Conservation (phyloP, 2,888 invertebrate species). For the Odontocerum albicorne region DNA sequence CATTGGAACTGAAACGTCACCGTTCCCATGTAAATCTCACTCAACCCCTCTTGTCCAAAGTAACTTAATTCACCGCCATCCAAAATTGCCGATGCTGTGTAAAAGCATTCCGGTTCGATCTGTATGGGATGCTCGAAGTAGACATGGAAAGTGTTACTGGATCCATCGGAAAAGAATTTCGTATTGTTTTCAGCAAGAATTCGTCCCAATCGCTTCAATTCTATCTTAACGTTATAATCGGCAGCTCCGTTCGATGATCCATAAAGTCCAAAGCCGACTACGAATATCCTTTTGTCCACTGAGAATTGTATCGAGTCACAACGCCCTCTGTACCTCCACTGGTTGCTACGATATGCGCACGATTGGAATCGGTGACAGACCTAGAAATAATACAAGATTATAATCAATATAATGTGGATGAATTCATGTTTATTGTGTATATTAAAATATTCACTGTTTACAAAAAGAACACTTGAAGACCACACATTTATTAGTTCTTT, state of each 20-base stretch:
- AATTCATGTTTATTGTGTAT: neutral
- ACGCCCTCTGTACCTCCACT: conserved; percentile 95
- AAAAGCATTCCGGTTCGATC: conserved; percentile 91
- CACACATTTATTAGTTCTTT: neutral
- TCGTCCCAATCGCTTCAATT: conserved; percentile 85
- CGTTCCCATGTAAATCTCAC: conserved; percentile 89
- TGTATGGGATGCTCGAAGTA: conserved; percentile 78
- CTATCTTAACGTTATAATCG: conserved; percentile 92
- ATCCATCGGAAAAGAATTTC: conserved; percentile 95
- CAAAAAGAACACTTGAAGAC: neutral
- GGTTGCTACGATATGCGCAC: conserved; percentile 94
- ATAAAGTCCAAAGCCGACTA: conserved; percentile 93
- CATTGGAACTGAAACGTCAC: conserved; percentile 98
- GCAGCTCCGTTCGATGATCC: conserved; percentile 96
- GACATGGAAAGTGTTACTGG: conserved; percentile 93
- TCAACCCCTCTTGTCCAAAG: conserved; percentile 96
- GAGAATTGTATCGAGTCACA: conserved; percentile 97
- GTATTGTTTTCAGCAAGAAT: conserved; percentile 90
- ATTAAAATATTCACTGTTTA: neutral
- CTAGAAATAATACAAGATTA: conserved; percentile 48
- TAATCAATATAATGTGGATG: neutral
- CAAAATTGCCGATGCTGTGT: conserved; percentile 93
- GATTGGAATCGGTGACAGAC: conserved; percentile 96
- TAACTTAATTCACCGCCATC: conserved; percentile 94
- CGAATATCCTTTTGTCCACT: conserved; percentile 92